These are phyloP conservation scores for Cynocephalus volans DNA, from an alignment of 2,113 vertebrate genomes.

Conservation along the genomic window DNA sequence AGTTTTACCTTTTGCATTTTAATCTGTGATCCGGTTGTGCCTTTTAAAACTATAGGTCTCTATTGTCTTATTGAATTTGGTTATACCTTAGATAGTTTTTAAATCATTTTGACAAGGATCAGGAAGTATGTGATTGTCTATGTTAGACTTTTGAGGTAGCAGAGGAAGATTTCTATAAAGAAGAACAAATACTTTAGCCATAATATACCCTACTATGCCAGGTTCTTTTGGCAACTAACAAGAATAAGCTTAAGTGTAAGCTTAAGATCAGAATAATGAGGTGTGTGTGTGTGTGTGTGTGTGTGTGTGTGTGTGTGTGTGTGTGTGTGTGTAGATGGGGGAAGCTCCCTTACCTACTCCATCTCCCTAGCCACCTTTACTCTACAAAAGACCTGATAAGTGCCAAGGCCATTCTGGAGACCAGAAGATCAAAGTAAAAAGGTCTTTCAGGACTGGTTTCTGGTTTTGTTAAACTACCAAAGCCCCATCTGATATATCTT, in stretches of 20 bases:
- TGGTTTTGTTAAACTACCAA: not conserved
- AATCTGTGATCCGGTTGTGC: not conserved
- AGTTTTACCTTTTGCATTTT: slow-evolving; percentile 41
- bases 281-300: not conserved
- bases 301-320: not conserved
- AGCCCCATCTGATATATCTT: not conserved
- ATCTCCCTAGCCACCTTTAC: not conserved
- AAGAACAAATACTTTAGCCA: not conserved
- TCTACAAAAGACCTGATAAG: not conserved
- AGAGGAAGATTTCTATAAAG: not conserved
- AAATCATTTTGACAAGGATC: slow-evolving; percentile 39
- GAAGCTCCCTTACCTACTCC: not conserved
- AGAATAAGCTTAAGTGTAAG: not conserved
- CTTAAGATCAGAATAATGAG: not conserved
- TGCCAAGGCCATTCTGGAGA: not conserved
- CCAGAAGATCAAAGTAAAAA: not conserved
- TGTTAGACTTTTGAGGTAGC: not conserved
- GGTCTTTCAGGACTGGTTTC: not conserved
- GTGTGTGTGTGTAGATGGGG: not conserved
- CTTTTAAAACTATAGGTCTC: slow-evolving; percentile 38
- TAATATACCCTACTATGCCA: not conserved
- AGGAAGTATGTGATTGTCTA: not conserved
- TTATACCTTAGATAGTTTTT: not conserved
- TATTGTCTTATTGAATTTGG: not conserved
- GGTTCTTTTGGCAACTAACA: not conserved